Conservation (phyloP, 2,888 invertebrate genomes). For the Calameuta pallipes region DNA sequence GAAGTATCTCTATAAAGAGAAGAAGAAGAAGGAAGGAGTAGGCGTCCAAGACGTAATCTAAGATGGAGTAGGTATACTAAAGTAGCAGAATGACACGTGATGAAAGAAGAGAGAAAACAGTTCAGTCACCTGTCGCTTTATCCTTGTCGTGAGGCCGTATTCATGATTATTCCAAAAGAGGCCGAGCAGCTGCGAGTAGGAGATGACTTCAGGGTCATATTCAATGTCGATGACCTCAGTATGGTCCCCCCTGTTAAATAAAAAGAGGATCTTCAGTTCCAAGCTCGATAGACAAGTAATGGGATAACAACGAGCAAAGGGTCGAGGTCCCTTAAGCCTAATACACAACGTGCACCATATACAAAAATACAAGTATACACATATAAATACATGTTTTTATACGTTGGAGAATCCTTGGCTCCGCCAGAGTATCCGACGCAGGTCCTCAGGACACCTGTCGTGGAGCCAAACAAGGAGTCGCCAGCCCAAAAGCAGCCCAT, state of each 20-base stretch:
- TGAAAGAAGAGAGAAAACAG: neutral
- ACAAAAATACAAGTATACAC: neutral
- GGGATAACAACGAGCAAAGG: neutral
- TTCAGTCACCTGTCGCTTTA: constrained; percentile 79
- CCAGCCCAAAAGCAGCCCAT: constrained; percentile 97
- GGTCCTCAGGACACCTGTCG: constrained; percentile 82
- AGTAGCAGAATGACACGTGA: neutral
- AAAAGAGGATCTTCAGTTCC: constrained; percentile 2
- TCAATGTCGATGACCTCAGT: constrained; percentile 94
- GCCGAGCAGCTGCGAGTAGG: constrained; percentile 80
- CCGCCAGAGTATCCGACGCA: constrained; percentile 95
- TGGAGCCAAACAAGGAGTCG: constrained; percentile 84
- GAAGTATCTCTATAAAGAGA: too few species aligned
- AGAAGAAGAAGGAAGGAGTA: neutral
- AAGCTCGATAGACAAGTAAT: neutral
- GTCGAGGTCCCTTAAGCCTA: neutral
- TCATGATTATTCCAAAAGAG: constrained; percentile 96
- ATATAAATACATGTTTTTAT: constrained; percentile 79
- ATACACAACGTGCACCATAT: neutral
- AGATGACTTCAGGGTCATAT: constrained; percentile 83
- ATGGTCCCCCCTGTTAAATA: constrained; percentile 83
- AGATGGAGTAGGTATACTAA: neutral
- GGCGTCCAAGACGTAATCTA: neutral
- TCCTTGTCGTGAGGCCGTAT: constrained; percentile 82
- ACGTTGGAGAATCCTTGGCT: constrained; percentile 81